Evolutionary conservation across 1,140 invertebrate genomes (phyloP), one percentile per base, ranked within the genome.

Genomic region (Danaus plexippus): DNA sequence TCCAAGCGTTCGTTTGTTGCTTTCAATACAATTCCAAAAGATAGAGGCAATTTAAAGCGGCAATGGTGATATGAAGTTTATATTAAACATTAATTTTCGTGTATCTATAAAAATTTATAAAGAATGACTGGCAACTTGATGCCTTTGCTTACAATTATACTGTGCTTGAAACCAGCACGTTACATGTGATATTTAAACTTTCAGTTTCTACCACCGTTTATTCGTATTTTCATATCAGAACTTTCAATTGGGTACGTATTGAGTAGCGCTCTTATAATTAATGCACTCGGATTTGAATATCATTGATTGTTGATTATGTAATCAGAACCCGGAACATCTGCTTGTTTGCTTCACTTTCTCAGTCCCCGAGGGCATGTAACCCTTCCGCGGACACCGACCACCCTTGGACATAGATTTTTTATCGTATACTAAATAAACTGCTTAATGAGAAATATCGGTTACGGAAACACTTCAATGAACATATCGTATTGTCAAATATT

Each of bases 401-500:
- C 77, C 77, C 80, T 63, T 78, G 78, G 75, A 79, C 78, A 76
- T 63, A 66, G 66, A 71, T 83, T 86, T 75, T 86, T 86, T 86
- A 85, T 79, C 77, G 62, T 62, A 73, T 52, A 11, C 51, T 73
- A 85, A 85, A 80, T 72, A 82, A 73, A 67, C 66, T 62, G 52
- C 56, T 66, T 79, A 86, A 85, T 79, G 80, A 85, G 76, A 82
- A 82, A 80, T 85, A 86, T 85, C 77, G 67, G 77, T 83, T 78
- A 80, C 83, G 80, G 80, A 83, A 81, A 84, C 69, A 79, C 78
- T 81, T 71, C 57, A 67, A 60, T 59, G 63, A 69, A 62, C 67
- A 71, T 77, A 80, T 77, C 78, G 64, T 54, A 83, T 75, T 68
- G 54, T 73, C 69, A 72, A 84, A 84, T 79, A 84, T 84, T 80